Evolutionary conservation across 2,888 invertebrate species (phyloP).

Genomic region (Cerastis leucographa): DNA sequence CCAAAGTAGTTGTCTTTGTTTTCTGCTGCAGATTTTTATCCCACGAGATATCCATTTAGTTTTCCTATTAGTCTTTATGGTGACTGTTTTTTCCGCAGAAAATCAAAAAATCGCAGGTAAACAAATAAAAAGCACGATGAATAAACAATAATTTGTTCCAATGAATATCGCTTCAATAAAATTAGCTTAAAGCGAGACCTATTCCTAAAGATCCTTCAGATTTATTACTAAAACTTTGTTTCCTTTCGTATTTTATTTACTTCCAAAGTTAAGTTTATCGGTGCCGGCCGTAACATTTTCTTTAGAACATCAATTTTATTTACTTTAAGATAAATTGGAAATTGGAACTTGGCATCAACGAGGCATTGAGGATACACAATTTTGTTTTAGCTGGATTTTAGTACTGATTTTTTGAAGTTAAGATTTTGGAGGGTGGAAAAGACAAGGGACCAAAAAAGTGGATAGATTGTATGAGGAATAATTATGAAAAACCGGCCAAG

Average conservation of each 20-base stretch:
- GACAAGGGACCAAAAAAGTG: not conserved
- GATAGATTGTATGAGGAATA: not conserved
- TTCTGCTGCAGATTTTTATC: too few species aligned
- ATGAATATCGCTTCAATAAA: slow-evolving; percentile 29
- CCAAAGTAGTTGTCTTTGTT: too few species aligned
- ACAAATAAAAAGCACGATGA: slow-evolving; percentile 8
- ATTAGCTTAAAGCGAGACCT: slow-evolving; percentile 41
- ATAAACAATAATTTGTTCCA: slow-evolving; percentile 1
- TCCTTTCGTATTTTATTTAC: slow-evolving; percentile 57
- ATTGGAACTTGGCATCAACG: slow-evolving; percentile 18
- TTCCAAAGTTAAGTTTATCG: slow-evolving; percentile 53
- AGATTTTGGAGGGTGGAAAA: not conserved
- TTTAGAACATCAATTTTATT: slow-evolving; percentile 50
- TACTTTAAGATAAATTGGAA: slow-evolving; percentile 30
- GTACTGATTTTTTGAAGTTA: not conserved
- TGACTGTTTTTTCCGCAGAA: too few species aligned
- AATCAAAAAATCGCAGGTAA: not conserved
- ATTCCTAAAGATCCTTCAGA: slow-evolving; percentile 37
- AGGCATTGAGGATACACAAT: slow-evolving; percentile 1
- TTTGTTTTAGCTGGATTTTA: not conserved
- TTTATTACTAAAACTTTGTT: slow-evolving; percentile 56
- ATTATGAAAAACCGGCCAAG: not conserved
- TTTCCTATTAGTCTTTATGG: too few species aligned
- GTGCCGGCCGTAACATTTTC: slow-evolving; percentile 34
- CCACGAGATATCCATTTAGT: too few species aligned